Percentiles rank a stretch among this genome's conserved stretches.
Evolutionary conservation across 2,113 vertebrate genomes (phyloP).

Genomic region (Saiga tatarica): DNA sequence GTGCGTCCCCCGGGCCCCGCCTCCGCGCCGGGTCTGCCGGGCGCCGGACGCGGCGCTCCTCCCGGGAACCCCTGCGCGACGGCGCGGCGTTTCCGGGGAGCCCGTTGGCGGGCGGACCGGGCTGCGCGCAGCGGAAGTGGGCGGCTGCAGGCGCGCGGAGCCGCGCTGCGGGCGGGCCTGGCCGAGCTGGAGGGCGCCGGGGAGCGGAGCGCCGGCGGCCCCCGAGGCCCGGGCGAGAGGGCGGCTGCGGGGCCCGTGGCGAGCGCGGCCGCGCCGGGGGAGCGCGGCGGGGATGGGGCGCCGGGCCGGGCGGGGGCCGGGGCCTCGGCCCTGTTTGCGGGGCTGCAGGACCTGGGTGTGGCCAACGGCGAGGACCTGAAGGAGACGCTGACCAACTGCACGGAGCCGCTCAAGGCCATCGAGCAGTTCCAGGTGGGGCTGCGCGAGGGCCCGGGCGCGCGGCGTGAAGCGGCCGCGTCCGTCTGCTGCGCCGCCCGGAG

Average conservation of each 20-base stretch:
- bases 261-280: background rate
- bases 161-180: background rate
- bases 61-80: constrained; percentile 22
- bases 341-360: constrained; percentile 94
- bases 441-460: background rate
- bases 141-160: background rate
- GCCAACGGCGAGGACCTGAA: constrained; percentile 97
- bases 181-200: constrained; percentile 67
- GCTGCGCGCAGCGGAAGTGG: constrained; percentile 37
- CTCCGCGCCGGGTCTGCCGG: background rate
- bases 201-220: constrained; percentile 40
- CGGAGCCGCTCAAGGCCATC: constrained; percentile 97
- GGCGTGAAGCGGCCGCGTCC: background rate
- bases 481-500: background rate
- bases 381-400: constrained; percentile 98
- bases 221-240: constrained; percentile 28
- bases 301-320: background rate
- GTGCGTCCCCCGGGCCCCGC: accelerated
- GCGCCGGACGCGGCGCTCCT: too few relatives aligned
- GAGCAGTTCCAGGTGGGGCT: constrained; percentile 96
- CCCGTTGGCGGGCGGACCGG: background rate
- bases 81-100: background rate
- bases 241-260: background rate
- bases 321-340: constrained; percentile 88
- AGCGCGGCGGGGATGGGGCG: constrained; percentile 9